Evolutionary conservation across 2,797 vertebrate genomes (phyloP).

Genomic region (Epinephelus awoara): DNA sequence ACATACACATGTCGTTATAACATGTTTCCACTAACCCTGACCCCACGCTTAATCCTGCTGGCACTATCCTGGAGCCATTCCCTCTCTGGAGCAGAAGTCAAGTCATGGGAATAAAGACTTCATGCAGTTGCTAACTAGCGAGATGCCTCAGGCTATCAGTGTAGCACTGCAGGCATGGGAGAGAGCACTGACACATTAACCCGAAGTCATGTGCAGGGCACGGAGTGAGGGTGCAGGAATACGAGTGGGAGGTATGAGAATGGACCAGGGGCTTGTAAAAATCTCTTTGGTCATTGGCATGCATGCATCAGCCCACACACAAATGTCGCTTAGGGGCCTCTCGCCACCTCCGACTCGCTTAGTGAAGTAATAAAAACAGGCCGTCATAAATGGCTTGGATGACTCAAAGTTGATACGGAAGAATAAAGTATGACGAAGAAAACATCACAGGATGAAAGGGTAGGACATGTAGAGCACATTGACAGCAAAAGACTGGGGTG

Average conservation of each 20-base stretch:
- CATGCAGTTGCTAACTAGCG: conserved; percentile 14
- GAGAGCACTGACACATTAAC: conserved; percentile 43
- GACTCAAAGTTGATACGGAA: conserved; percentile 52
- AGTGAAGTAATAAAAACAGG: conserved; percentile 47
- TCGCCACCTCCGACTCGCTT: conserved; percentile 41
- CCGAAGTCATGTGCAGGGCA: conserved; percentile 22
- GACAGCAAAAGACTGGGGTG: conserved; percentile 35
- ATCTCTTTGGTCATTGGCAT: conserved; percentile 52
- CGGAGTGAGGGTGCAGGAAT: conserved; percentile 12
- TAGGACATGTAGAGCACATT: conserved; percentile 64
- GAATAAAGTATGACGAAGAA: conserved; percentile 53
- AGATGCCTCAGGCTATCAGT: conserved; percentile 24
- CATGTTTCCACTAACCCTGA: conserved; percentile 66
- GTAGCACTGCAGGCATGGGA: conserved; percentile 27
- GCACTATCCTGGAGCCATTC: conserved; percentile 29
- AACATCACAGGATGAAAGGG: conserved; percentile 46
- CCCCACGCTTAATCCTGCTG: conserved; percentile 27
- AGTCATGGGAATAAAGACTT: conserved; percentile 42
- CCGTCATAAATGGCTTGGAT: conserved; percentile 34
- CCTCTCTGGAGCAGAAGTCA: conserved; percentile 15
- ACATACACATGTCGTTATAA: conserved; percentile 52
- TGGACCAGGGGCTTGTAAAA: conserved; percentile 40
- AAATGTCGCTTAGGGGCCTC: conserved; percentile 38
- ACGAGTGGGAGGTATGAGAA: conserved; percentile 42
- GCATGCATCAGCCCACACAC: conserved; percentile 55